phyloP scores from a whole-genome alignment of 2,797 vertebrate genomes.

The Gallinago nigripennis region DNA sequence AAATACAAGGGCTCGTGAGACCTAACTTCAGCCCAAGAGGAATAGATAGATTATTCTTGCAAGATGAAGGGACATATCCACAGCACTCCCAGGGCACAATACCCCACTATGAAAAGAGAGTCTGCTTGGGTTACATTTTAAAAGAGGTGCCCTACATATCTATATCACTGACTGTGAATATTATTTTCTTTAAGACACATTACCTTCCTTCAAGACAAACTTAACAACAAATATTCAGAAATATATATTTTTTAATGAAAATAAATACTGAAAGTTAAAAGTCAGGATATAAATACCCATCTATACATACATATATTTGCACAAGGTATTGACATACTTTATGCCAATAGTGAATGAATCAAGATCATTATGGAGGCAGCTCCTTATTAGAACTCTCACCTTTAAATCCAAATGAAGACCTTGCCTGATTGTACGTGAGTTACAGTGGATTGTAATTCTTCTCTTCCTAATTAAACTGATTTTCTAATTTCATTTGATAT shows the following conservation, averaged over 20 bases:
- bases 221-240: neutral
- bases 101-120: neutral
- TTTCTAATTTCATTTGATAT: slow-evolving; percentile 54
- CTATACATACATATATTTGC: neutral
- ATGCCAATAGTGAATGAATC: neutral
- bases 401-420: slow-evolving; percentile 33
- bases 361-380: neutral
- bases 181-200: neutral
- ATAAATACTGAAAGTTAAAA: neutral
- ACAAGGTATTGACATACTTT: neutral
- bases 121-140: neutral
- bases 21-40: neutral
- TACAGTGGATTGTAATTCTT: neutral
- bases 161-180: neutral
- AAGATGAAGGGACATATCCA: neutral
- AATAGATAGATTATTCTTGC: neutral
- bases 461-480: slow-evolving; percentile 34
- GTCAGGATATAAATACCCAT: neutral
- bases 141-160: neutral
- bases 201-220: neutral
- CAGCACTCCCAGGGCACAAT: neutral
- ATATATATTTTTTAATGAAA: neutral
- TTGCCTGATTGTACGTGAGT: slow-evolving; percentile 21
- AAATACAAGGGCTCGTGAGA: neutral
- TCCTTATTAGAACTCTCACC: slow-evolving; percentile 11